A percentile compares a stretch with the other conserved stretches of the same genome.
Conservation (phyloP, 2,113 vertebrate species). For the Rissa tridactyla region DNA sequence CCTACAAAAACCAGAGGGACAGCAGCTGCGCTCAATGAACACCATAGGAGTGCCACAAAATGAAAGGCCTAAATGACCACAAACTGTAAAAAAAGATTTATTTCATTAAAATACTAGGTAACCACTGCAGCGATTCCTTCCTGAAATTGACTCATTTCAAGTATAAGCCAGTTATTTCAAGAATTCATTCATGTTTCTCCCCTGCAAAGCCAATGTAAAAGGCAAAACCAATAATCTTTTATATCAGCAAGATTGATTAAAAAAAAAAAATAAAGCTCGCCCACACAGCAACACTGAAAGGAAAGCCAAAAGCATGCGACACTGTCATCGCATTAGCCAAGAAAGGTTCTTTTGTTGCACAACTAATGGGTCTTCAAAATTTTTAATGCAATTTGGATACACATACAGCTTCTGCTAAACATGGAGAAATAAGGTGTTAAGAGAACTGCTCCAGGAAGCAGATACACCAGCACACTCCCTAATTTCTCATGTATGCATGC, state of each 20-base stretch:
- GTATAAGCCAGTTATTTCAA: not conserved
- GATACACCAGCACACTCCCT: not conserved
- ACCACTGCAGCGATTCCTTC: conserved; percentile 35
- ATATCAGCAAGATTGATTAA: not conserved
- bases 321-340: not conserved
- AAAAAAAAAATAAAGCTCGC: not conserved
- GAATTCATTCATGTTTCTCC: not conserved
- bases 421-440: not conserved
- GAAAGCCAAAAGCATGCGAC: not conserved
- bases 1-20: conserved; percentile 33
- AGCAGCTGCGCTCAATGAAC: conserved; percentile 72
- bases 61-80: conserved; percentile 61
- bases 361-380: not conserved
- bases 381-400: not conserved
- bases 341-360: not conserved
- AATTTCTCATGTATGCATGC: not conserved
- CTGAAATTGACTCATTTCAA: not conserved
- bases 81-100: conserved; percentile 71
- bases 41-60: conserved; percentile 27
- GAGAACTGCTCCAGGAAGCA: not conserved
- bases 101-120: conserved; percentile 68
- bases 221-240: not conserved
- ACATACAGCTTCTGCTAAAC: not conserved
- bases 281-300: not conserved
- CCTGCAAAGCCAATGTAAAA: not conserved